Base-by-base conservation (phyloP, 2,797 vertebrate genomes). In the Pseudochaenichthys georgianus region DNA sequence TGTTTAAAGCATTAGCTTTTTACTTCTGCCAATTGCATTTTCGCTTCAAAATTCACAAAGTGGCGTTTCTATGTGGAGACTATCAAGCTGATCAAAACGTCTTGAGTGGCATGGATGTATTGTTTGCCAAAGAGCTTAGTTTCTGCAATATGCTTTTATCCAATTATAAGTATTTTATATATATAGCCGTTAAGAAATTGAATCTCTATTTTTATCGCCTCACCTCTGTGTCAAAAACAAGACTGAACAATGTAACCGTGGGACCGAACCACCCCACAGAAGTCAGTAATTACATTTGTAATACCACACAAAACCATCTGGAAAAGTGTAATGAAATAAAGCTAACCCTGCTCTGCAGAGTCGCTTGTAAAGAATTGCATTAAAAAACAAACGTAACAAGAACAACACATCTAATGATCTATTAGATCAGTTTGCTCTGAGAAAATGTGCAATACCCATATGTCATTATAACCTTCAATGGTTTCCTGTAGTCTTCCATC, bases 271-370 rank as follows among this genome's bases (percentile, higher is more conserved):
- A 38, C 34, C 7, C 34, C 6, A 38, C 34, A 38, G 34, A 66
- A 57, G 48, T 70, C 63, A 42, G 53, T 70, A 78, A 81, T 82
- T 80, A 55, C 43, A 76, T 75, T 61, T 12, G 60, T 71, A 74
- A 72, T 69, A 70, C 63, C 60, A 67, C 54, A 80, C 41, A 79
- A 64, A 82, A 52, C 75, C 60, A 80, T 81, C 59, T 78, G 59
- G 31, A 69, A 50, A 43, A 73, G 28, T 21, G 28, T 75, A 81
- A 83, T 87, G 48, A 68, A 81, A 85, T 82, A 68, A 83, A 79
- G n/a, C 3, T 54, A 68, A 65, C 70, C 51, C 63, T 11, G 19
- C 41, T 51, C n/a, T 0, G 17, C 28, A 50, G 11, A 70, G 57
- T 0, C 45, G n/a, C 41, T 34, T 28, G 15, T 51, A 70, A 34